Conservation (phyloP, 2,888 invertebrate species). For the Scelioninae gen. 2 region DNA sequence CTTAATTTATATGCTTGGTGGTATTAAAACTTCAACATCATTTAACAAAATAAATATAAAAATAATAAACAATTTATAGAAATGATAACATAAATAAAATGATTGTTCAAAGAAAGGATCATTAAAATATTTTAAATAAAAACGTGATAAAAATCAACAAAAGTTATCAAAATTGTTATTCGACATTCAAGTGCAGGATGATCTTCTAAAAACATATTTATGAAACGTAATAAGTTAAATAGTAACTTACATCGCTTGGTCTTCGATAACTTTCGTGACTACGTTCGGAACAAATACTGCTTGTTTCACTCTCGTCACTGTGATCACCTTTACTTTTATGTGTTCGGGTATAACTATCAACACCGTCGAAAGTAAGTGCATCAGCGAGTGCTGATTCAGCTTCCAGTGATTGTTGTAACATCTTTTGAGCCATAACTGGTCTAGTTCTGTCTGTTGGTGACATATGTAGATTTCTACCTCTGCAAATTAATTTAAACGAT, state of each 20-base stretch:
- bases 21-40: too few relatives aligned
- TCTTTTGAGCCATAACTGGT: slow-evolving; percentile 86
- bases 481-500: slow-evolving; percentile 44
- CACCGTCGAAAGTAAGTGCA: slow-evolving; percentile 77
- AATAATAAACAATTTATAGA: too few relatives aligned
- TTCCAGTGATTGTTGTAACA: slow-evolving; percentile 90
- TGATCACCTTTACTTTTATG: slow-evolving; percentile 78
- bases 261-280: slow-evolving; percentile 89
- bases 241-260: slow-evolving; percentile 84
- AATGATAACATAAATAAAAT: too few relatives aligned
- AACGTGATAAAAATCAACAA: neutral
- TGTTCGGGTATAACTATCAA: slow-evolving; percentile 70
- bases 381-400: slow-evolving; percentile 89
- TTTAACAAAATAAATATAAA: too few relatives aligned
- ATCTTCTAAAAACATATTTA: neutral
- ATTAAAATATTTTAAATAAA: too few relatives aligned
- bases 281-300: slow-evolving; percentile 95
- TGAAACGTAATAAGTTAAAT: neutral
- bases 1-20: slow-evolving; percentile 3
- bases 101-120: too few relatives aligned
- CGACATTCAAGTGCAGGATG: slow-evolving; percentile 8
- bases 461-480: slow-evolving; percentile 71
- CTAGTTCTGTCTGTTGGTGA: slow-evolving; percentile 69
- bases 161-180: slow-evolving; percentile 8
- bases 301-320: slow-evolving; percentile 94